These are phyloP conservation scores for Rhopilema esculentum DNA, from an alignment of 30 jellyfish, hydroid and myxozoan genomes.

Conservation along the genomic window DNA sequence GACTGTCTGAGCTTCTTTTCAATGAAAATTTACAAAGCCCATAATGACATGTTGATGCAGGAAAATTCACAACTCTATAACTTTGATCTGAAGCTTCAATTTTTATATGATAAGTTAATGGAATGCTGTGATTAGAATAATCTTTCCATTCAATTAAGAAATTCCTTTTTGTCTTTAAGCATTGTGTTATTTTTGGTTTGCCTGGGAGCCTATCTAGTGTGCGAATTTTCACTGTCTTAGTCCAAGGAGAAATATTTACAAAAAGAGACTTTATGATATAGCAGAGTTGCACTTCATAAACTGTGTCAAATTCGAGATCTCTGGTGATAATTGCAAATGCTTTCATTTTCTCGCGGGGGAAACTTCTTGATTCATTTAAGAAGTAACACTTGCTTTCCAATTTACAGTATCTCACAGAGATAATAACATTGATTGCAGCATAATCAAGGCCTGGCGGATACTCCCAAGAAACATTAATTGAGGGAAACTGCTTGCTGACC, in stretches of 20 bases:
- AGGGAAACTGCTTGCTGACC: neutral
- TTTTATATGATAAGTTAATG: neutral
- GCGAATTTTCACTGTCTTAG: neutral
- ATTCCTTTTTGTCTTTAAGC: neutral
- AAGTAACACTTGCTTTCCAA: neutral
- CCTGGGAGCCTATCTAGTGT: slow-evolving; percentile 41
- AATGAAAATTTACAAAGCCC: neutral
- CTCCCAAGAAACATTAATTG: slow-evolving; percentile 39
- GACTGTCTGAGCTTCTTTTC: neutral
- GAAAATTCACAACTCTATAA: neutral
- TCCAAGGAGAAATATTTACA: slow-evolving; percentile 47
- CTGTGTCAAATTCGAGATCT: slow-evolving; percentile 14
- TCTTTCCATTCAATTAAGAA: slow-evolving; percentile 11
- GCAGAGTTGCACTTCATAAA: slow-evolving; percentile 9
- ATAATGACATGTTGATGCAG: slow-evolving; percentile 9
- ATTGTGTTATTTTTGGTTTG: slow-evolving; percentile 8
- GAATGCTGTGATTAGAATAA: neutral
- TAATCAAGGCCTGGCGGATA: slow-evolving; percentile 8
- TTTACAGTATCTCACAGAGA: slow-evolving; percentile 23
- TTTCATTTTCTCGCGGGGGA: neutral
- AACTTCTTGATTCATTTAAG: neutral
- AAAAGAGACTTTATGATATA: neutral
- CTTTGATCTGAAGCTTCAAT: slow-evolving; percentile 1
- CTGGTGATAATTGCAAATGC: neutral
- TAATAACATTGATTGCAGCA: neutral